Conservation (phyloP, 2,888 invertebrate species). For the Arrhopalites spinosus region DNA sequence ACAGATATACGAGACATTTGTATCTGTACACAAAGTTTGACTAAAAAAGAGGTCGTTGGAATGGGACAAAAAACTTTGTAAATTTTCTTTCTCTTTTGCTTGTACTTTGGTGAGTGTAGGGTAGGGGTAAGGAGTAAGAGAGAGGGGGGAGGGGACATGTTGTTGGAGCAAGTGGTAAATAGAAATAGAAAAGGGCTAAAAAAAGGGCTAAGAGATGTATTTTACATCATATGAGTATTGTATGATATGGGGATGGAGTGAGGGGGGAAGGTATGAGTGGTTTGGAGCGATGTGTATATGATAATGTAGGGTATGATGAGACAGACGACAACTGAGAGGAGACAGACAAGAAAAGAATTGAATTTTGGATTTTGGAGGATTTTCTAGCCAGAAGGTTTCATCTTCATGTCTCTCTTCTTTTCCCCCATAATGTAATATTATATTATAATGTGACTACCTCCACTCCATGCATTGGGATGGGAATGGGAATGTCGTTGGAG, state of each 20-base stretch:
- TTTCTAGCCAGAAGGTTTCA: conserved; percentile 36
- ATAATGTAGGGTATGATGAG: conserved; percentile 15
- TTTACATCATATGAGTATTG: background rate
- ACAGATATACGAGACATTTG: no score
- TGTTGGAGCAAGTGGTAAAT: no score
- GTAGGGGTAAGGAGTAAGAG: no score
- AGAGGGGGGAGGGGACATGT: no score
- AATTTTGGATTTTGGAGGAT: conserved; percentile 34
- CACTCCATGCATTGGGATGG: background rate
- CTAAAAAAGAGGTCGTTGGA: no score
- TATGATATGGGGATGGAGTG: background rate
- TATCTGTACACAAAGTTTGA: no score
- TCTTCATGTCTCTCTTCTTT: conserved; percentile 9
- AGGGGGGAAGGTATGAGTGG: conserved; percentile 6
- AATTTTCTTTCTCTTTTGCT: no score
- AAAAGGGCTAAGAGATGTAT: background rate
- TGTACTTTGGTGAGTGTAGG: no score
- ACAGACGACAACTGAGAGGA: conserved; percentile 21
- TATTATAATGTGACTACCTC: conserved; percentile 4
- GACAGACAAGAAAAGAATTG: conserved; percentile 33
- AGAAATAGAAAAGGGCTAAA: background rate
- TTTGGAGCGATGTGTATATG: background rate
- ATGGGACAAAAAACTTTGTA: no score
- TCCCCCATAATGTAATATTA: conserved; percentile 6
- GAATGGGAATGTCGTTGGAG: background rate